These are phyloP conservation scores for Pseudopleuronectes americanus DNA, from an alignment of 2,797 vertebrate species.

Conservation along the genomic window DNA sequence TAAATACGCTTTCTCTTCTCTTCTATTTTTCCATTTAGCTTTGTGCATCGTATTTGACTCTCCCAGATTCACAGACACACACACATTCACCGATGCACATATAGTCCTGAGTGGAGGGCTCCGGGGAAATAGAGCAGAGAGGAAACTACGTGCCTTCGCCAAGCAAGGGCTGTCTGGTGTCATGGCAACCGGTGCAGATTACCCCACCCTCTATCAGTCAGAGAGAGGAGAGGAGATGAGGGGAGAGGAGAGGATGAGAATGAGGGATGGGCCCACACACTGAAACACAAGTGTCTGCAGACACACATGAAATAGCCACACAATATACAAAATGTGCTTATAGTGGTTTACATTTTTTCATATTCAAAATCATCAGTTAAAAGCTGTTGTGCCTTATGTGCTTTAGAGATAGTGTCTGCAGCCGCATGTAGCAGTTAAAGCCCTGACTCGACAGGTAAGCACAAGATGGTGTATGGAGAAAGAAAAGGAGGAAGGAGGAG, in stretches of 20 bases:
- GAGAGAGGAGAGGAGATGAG: constrained; percentile 53
- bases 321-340: constrained; percentile 19
- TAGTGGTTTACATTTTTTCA: constrained; percentile 16
- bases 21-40: constrained; percentile 36
- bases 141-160: constrained; percentile 90
- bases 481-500: constrained; percentile 27
- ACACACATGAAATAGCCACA: constrained; percentile 9
- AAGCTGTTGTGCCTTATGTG: background rate
- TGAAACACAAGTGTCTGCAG: constrained; percentile 22
- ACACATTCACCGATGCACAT: constrained; percentile 60
- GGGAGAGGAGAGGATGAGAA: constrained; percentile 37
- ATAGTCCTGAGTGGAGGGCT: constrained; percentile 72
- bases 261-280: constrained; percentile 28
- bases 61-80: constrained; percentile 58
- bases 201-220: constrained; percentile 88
- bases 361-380: constrained; percentile 20
- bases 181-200: constrained; percentile 92
- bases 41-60: constrained; percentile 54
- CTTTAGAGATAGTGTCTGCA: background rate
- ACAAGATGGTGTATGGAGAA: background rate
- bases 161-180: constrained; percentile 93
- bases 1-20: constrained; percentile 16
- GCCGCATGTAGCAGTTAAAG: constrained; percentile 1
- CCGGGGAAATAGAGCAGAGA: constrained; percentile 86
- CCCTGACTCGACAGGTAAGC: constrained; percentile 20